phyloP scores from a whole-genome alignment of 2,113 vertebrate genomes.

The Rousettus leschenaultii region DNA sequence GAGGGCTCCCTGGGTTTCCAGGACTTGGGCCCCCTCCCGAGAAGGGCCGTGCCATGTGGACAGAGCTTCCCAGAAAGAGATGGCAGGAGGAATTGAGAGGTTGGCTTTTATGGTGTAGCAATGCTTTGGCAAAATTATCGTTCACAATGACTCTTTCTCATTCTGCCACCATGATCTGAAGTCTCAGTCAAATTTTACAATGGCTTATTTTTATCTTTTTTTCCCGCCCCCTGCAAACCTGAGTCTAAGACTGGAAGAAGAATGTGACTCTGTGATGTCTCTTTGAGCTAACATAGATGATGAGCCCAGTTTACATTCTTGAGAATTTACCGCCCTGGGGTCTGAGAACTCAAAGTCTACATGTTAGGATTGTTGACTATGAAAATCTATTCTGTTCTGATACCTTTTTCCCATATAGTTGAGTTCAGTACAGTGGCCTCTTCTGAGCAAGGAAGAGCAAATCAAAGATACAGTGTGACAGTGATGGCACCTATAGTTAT shows the following conservation, averaged over 20 bases:
- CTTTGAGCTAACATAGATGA: neutral
- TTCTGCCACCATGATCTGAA: neutral
- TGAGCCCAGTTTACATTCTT: neutral
- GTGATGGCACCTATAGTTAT: neutral
- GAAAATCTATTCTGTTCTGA: neutral
- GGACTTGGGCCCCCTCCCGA: conserved; percentile 63
- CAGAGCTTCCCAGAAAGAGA: conserved; percentile 77
- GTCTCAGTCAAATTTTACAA: neutral
- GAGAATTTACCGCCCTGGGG: neutral
- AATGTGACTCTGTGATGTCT: neutral
- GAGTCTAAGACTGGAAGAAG: neutral
- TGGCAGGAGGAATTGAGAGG: conserved; percentile 64
- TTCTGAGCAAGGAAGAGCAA: neutral
- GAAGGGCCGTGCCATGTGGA: neutral
- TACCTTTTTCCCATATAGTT: neutral
- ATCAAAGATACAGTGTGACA: neutral
- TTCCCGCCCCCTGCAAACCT: too few species aligned
- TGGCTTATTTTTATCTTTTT: neutral
- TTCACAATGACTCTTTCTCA: neutral
- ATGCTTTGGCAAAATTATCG: neutral
- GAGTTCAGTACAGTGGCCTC: neutral
- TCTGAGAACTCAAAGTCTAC: neutral
- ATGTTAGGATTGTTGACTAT: neutral
- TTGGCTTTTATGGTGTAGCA: neutral
- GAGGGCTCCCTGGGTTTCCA: conserved; percentile 55